A percentile compares a stretch with the other conserved stretches of the same genome.
Evolutionary conservation across 2,888 invertebrate species (phyloP).

Genomic region (Brenthis hecate): DNA sequence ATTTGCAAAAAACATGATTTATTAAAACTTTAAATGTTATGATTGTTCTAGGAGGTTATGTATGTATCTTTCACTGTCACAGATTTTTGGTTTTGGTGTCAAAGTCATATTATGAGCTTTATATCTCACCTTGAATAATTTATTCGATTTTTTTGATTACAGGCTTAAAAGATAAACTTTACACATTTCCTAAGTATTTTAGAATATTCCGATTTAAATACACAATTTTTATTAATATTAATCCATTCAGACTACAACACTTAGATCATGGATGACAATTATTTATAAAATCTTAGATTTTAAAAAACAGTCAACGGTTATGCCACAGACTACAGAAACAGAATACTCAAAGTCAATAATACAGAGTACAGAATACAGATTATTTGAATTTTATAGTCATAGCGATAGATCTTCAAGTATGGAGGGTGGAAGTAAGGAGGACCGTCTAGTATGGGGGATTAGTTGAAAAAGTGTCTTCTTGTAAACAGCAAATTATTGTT

Average conservation of each 20-base stretch:
- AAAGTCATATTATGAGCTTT: not conserved
- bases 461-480: too few relatives aligned
- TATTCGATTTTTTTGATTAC: not conserved
- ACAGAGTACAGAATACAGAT: not conserved
- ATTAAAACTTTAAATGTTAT: slow-evolving; percentile 41
- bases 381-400: not conserved
- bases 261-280: not conserved
- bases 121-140: slow-evolving; percentile 3
- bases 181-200: too few relatives aligned
- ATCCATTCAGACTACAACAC: not conserved
- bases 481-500: too few relatives aligned
- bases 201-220: not conserved
- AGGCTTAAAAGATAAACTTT: too few relatives aligned
- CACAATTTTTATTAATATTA: not conserved
- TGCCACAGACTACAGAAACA: not conserved
- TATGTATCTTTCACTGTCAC: slow-evolving; percentile 38
- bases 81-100: slow-evolving; percentile 5
- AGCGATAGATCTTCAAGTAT: too few relatives aligned
- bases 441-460: too few relatives aligned
- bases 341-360: too few relatives aligned
- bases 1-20: slow-evolving; percentile 48
- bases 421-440: too few relatives aligned
- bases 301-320: slow-evolving; percentile 10
- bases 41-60: slow-evolving; percentile 35
- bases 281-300: not conserved